Conservation (phyloP, 2,888 invertebrate genomes). For the Bellardia pandia region DNA sequence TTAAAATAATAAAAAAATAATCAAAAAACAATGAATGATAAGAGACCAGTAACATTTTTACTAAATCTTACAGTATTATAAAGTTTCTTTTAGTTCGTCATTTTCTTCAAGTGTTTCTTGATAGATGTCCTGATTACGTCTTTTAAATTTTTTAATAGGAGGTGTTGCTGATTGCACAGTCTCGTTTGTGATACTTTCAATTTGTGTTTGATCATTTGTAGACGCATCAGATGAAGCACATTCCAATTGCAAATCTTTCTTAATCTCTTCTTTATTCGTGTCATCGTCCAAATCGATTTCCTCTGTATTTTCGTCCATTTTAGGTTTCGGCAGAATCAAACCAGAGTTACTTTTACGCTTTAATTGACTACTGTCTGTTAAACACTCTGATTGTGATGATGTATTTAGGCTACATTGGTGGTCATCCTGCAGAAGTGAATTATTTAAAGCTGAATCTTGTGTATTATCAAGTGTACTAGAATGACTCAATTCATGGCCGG, state of each 20-base stretch:
- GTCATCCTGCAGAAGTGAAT: constrained; percentile 67
- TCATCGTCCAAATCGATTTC: constrained; percentile 68
- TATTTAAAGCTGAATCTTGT: constrained; percentile 67
- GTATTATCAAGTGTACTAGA: constrained; percentile 77
- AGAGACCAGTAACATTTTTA: not conserved
- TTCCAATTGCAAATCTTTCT: not conserved
- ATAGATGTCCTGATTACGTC: constrained; percentile 82
- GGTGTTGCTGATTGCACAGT: constrained; percentile 71
- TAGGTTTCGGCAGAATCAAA: constrained; percentile 79
- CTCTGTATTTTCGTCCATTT: constrained; percentile 65
- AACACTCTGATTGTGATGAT: constrained; percentile 59
- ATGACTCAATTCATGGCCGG: constrained; percentile 83
- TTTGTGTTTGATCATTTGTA: not conserved
- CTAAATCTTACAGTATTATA: not conserved
- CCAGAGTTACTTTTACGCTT: constrained; percentile 78
- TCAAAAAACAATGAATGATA: not conserved
- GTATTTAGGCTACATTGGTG: constrained; percentile 74
- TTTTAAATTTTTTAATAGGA: constrained; percentile 82
- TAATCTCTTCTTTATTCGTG: constrained; percentile 15
- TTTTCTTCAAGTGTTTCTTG: constrained; percentile 74
- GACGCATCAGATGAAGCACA: not conserved
- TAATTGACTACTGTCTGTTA: constrained; percentile 74
- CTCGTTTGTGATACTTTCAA: not conserved
- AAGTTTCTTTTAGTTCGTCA: constrained; percentile 47
- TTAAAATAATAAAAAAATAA: not conserved